Evolutionary conservation across 2,888 invertebrate species (phyloP).

Genomic region (Pseudoips prasinana): DNA sequence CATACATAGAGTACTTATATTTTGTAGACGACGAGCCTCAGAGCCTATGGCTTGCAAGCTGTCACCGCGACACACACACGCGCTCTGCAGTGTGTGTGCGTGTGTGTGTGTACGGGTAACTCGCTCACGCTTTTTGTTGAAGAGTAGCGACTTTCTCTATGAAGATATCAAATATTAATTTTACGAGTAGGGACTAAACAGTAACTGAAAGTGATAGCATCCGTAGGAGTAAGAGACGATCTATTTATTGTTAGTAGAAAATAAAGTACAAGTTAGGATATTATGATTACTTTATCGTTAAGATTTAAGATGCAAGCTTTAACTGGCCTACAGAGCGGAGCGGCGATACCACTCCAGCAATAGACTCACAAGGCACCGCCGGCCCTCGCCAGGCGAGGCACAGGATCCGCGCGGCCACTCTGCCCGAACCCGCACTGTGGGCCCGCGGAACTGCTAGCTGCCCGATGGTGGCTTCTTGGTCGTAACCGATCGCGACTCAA

Average conservation of each 20-base stretch:
- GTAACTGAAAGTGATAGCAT: slow-evolving; percentile 40
- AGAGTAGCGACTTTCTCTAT: slow-evolving; percentile 9
- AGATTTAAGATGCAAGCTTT: slow-evolving; percentile 47
- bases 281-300: slow-evolving; percentile 36
- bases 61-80: too few relatives aligned
- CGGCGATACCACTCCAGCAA: slow-evolving; percentile 1
- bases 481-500: too few relatives aligned
- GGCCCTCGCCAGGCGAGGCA: not conserved
- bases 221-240: slow-evolving; percentile 39
- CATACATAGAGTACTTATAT: slow-evolving; percentile 24
- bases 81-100: too few relatives aligned
- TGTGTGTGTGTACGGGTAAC: too few relatives aligned
- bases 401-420: not conserved
- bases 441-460: too few relatives aligned
- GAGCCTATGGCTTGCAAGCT: too few relatives aligned
- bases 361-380: slow-evolving; percentile 1
- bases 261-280: slow-evolving; percentile 67
- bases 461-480: too few relatives aligned
- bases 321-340: slow-evolving; percentile 35
- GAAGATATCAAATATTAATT: slow-evolving; percentile 13
- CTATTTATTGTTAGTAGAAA: slow-evolving; percentile 64
- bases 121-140: slow-evolving; percentile 14
- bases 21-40: too few relatives aligned
- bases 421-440: too few relatives aligned
- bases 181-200: slow-evolving; percentile 19